Percentiles rank a stretch among this genome's conserved stretches.
Evolutionary conservation across 2,888 invertebrate genomes (phyloP).

Genomic region (Malthinus flaveolus): DNA sequence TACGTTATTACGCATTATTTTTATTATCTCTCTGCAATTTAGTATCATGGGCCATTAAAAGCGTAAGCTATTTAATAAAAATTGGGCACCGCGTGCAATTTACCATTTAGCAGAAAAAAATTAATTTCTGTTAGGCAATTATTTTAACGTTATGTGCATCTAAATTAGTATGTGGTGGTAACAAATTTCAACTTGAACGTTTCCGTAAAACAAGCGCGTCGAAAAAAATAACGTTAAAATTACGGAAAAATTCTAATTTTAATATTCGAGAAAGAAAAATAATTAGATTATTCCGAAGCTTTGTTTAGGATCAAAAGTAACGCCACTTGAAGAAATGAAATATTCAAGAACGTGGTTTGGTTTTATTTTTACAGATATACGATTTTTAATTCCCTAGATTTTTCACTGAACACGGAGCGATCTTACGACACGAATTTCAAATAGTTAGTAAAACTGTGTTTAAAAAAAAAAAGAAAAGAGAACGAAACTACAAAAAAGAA

Average conservation of each 20-base stretch:
- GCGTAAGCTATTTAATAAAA: no score
- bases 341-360: conserved; percentile 41
- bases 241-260: conserved; percentile 42
- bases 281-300: conserved; percentile 47
- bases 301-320: conserved; percentile 41
- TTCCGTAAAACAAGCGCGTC: conserved; percentile 30
- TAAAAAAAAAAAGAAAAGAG: background rate
- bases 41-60: no score
- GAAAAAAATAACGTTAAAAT: conserved; percentile 42
- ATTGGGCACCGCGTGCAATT: background rate
- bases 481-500: background rate
- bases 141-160: conserved; percentile 16
- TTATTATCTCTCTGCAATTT: no score
- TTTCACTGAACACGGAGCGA: conserved; percentile 33
- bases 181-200: conserved; percentile 2
- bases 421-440: conserved; percentile 34
- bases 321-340: conserved; percentile 46
- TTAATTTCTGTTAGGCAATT: conserved; percentile 8
- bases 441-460: conserved; percentile 20
- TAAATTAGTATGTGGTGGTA: conserved; percentile 19
- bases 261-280: conserved; percentile 42
- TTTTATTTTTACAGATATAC: conserved; percentile 30
- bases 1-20: no score
- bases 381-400: conserved; percentile 36
- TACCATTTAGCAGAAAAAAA: background rate